Conservation (phyloP, 2,113 vertebrate genomes). For the Taxidea taxus region DNA sequence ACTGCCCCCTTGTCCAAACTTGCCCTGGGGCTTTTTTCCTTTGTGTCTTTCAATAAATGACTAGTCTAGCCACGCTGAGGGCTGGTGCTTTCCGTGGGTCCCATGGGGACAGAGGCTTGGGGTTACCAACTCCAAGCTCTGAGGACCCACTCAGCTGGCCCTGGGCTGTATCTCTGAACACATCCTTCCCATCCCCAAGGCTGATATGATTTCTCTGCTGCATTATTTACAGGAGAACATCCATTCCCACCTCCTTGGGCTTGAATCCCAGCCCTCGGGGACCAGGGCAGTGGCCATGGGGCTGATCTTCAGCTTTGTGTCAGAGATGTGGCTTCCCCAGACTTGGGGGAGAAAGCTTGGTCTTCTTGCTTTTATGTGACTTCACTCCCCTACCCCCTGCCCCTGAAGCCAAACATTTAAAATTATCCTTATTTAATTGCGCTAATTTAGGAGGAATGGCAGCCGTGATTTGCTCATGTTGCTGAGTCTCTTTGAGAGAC, state of each 20-base stretch:
- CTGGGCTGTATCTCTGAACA: accelerated
- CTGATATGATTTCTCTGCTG: background rate
- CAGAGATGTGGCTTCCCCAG: background rate
- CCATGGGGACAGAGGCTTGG: background rate
- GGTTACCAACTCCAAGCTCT: background rate
- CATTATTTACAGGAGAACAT: accelerated
- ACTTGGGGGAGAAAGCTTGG: background rate
- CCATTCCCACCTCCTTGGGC: accelerated
- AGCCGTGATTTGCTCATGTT: background rate
- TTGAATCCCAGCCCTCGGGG: background rate
- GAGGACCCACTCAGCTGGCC: background rate
- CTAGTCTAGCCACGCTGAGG: accelerated
- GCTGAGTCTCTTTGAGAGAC: background rate
- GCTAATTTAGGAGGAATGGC: background rate
- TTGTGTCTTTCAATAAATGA: background rate
- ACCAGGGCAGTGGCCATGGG: accelerated
- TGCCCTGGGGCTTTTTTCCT: background rate
- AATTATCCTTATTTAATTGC: background rate
- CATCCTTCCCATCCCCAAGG: accelerated
- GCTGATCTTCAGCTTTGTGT: background rate
- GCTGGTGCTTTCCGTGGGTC: accelerated
- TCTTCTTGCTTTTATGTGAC: background rate
- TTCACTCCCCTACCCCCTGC: background rate
- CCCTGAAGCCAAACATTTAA: background rate
- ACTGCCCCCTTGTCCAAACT: background rate